phyloP scores from a whole-genome alignment of 1,140 invertebrate species.

The Kradibia gibbosae region DNA sequence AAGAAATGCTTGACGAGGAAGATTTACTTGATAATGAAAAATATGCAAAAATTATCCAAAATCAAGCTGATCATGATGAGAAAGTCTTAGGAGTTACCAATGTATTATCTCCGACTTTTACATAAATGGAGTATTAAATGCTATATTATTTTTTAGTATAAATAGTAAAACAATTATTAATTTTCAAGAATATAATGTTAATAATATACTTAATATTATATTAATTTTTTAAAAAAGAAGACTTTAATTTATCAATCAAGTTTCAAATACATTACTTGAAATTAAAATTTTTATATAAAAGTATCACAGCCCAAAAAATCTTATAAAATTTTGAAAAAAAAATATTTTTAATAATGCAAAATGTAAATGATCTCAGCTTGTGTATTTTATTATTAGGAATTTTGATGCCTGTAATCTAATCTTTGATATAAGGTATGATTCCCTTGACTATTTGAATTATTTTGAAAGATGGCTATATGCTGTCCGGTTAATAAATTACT shows the following conservation, averaged over 20 bases:
- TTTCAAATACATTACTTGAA: conserved; percentile 4
- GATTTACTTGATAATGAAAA: conserved; percentile 71
- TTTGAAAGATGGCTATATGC: conserved; percentile 63
- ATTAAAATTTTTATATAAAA: conserved; percentile 31
- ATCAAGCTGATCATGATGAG: conserved; percentile 68
- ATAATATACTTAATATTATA: conserved; percentile 26
- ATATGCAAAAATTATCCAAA: conserved; percentile 70
- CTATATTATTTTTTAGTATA: conserved; percentile 39
- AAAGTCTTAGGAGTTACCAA: conserved; percentile 67
- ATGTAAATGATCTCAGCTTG: conserved; percentile 33
- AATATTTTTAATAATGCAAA: conserved; percentile 41
- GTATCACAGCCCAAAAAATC: conserved; percentile 37
- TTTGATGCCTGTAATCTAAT: conserved; percentile 65
- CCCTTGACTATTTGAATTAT: conserved; percentile 56
- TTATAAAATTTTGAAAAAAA: conserved; percentile 40
- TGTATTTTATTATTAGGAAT: conserved; percentile 55
- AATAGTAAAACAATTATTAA: conserved; percentile 35
- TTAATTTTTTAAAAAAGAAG: conserved; percentile 14
- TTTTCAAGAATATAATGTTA: conserved; percentile 22
- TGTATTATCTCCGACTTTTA: conserved; percentile 60
- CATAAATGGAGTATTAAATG: conserved; percentile 36
- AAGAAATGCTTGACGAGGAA: conserved; percentile 76
- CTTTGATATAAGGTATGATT: conserved; percentile 61
- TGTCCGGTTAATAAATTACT: conserved; percentile 62
- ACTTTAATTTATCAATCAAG: background rate